Base-by-base conservation (phyloP, 2,797 vertebrate genomes). In the Neosalanx taihuensis region DNA sequence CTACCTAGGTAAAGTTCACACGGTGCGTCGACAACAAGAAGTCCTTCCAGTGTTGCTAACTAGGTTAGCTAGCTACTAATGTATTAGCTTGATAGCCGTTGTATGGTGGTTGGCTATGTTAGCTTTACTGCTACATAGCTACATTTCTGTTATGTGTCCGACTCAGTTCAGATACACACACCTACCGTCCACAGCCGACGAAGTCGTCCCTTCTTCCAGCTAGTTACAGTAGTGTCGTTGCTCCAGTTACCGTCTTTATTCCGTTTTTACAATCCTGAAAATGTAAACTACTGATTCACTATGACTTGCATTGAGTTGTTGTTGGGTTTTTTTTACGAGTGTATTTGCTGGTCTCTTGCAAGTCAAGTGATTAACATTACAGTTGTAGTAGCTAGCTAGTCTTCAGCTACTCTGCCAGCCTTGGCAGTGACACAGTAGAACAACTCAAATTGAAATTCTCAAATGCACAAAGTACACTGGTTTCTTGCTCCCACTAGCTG, bases 401-500 rank as follows among this genome's bases (percentile, higher is more conserved):
- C 56, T n/a, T 58, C 41, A 12, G 41, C 41, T 46, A 46, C 41
- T 46, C 41, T 46, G 41, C 41, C 41, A 46, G 41, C 41, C 41
- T 9, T 46, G 41, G 41, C 51, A 56, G 15, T 56, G 51, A n/a
- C 51, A n/a, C 17, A n/a, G 51, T 56, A 17, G 41, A 56, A 56
- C 4, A 56, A 56, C 51, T 60, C 30, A 35, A 53, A 23, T 64
- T 12, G 41, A 46, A 46, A 46, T 46, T 46, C 41, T 46, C 3
- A 46, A 46, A 46, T 46, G 10, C 37, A 41, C 23, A 26, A 51
- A 59, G 73, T 20, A 26, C 60, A n/a, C 35, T 69, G 66, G 65
- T 61, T 41, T 31, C 37, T 51, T 56, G 76, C 76, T 59, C 76
- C 76, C 65, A 72, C 76, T 78, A 78, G 72, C 70, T 67, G 65